Conservation (phyloP, 2,888 invertebrate genomes). For the Allolobophora icterica region DNA sequence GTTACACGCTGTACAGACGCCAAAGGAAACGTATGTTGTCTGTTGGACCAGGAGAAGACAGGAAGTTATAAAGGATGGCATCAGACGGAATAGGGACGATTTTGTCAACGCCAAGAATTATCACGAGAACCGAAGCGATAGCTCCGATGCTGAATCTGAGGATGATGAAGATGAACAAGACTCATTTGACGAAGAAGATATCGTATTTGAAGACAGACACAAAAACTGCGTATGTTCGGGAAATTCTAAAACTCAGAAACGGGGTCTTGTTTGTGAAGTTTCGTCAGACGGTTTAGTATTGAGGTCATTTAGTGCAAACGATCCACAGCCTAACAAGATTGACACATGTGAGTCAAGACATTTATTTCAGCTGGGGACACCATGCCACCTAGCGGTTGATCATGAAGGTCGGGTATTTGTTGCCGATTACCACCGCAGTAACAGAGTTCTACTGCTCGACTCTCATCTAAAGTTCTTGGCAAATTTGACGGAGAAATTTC, state of each 20-base stretch:
- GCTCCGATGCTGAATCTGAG: background rate
- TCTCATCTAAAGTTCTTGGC: background rate
- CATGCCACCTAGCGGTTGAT: background rate
- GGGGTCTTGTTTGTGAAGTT: background rate
- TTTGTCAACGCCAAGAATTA: too few species aligned
- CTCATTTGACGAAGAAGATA: background rate
- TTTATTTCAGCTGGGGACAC: background rate
- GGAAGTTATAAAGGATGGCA: too few species aligned
- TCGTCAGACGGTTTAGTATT: background rate
- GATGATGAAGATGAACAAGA: background rate
- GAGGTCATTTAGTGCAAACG: background rate
- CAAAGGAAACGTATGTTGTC: background rate
- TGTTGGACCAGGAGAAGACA: background rate
- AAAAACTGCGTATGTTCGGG: background rate
- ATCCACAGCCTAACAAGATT: background rate
- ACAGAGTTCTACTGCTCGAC: background rate
- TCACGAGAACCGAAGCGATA: background rate
- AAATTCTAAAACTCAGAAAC: background rate
- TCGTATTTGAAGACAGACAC: background rate
- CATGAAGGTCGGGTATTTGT: background rate
- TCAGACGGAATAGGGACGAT: too few species aligned
- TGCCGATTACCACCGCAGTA: background rate
- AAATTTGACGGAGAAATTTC: background rate
- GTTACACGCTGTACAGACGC: background rate
- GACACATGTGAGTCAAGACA: background rate